These are phyloP conservation scores for Meta bourneti DNA, from an alignment of 2,888 invertebrate genomes.

Conservation along the genomic window DNA sequence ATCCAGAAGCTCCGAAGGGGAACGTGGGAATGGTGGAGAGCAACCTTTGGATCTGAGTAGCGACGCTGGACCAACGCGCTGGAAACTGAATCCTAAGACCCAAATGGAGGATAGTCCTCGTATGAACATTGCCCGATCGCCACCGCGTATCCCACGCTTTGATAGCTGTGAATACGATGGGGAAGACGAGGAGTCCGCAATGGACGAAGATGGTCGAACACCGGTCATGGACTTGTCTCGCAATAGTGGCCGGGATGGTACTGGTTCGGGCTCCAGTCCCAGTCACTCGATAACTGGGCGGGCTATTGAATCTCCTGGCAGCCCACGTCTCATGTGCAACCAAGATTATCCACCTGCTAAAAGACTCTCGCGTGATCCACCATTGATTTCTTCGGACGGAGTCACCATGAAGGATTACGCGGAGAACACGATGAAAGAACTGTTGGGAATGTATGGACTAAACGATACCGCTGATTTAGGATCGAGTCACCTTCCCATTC, in stretches of 20 bases:
- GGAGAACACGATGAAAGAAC: conserved; percentile 89
- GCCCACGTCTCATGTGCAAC: conserved; percentile 48
- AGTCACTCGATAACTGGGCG: conserved; percentile 46
- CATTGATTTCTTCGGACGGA: conserved; percentile 81
- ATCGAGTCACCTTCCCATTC: conserved; percentile 84
- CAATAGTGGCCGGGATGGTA: conserved; percentile 50
- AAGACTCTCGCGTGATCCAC: conserved; percentile 48
- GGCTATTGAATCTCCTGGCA: conserved; percentile 51
- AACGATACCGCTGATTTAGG: conserved; percentile 88
- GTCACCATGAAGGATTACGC: conserved; percentile 88
- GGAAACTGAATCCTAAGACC: conserved; percentile 55
- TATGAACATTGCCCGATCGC: conserved; percentile 32
- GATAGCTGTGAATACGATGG: conserved; percentile 64
- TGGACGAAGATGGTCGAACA: conserved; percentile 62
- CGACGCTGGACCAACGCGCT: conserved; percentile 58
- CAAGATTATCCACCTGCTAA: conserved; percentile 46
- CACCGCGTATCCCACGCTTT: conserved; percentile 32
- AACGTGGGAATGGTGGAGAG: conserved; percentile 53
- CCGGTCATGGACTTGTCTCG: conserved; percentile 74
- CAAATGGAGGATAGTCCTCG: conserved; percentile 17
- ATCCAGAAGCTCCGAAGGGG: conserved; percentile 41
- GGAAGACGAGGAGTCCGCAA: conserved; percentile 55
- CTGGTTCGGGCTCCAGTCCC: conserved; percentile 58
- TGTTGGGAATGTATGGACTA: conserved; percentile 88
- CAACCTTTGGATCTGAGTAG: conserved; percentile 74